A percentile compares a stretch with the other conserved stretches of the same genome.
Evolutionary conservation across 2,888 invertebrate species (phyloP).

Genomic region (Lissocephala sabroskyi): DNA sequence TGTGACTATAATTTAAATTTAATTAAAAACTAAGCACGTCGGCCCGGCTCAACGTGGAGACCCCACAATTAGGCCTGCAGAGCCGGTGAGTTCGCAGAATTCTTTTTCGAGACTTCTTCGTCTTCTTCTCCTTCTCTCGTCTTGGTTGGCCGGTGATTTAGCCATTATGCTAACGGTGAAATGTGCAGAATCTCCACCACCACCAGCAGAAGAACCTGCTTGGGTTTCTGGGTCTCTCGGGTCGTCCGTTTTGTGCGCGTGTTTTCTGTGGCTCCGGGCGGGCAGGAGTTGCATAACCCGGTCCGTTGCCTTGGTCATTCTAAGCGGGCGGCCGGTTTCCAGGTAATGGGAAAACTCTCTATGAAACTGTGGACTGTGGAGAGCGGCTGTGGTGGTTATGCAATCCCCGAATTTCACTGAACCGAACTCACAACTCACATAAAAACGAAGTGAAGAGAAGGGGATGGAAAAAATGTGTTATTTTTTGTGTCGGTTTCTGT

Average conservation of each 20-base stretch:
- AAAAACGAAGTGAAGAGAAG: neutral
- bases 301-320: neutral
- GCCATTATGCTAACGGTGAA: slow-evolving; percentile 66
- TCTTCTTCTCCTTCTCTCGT: slow-evolving; percentile 25
- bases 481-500: slow-evolving; percentile 8
- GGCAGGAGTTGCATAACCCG: neutral
- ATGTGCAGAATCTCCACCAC: slow-evolving; percentile 41
- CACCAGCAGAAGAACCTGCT: neutral
- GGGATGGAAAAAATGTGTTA: too few relatives aligned
- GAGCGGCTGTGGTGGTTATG: neutral
- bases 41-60: slow-evolving; percentile 20
- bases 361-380: too few relatives aligned
- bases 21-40: slow-evolving; percentile 58
- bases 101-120: slow-evolving; percentile 22
- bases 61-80: slow-evolving; percentile 22
- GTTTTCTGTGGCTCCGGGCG: too few relatives aligned
- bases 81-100: slow-evolving; percentile 9
- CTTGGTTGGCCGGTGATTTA: slow-evolving; percentile 66
- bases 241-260: neutral
- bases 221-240: neutral
- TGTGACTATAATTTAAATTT: slow-evolving; percentile 45
- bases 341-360: too few relatives aligned
- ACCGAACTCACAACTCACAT: neutral
- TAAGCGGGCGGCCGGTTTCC: neutral
- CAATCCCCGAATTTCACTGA: neutral